These are phyloP conservation scores for Synergus itoensis DNA, from an alignment of 2,888 invertebrate genomes.

Conservation along the genomic window DNA sequence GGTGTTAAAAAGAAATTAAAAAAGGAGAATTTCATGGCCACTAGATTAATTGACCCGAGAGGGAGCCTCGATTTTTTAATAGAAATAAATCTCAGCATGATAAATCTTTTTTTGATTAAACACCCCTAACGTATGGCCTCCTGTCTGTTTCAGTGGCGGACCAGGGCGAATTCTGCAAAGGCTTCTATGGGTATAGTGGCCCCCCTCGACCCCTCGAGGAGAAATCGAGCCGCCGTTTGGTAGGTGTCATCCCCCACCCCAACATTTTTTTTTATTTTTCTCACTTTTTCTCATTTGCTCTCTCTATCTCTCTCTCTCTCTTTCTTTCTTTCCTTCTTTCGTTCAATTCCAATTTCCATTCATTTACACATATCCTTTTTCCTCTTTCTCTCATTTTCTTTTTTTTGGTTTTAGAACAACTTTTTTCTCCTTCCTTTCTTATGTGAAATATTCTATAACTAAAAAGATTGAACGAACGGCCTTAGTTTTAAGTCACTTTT, in stretches of 20 bases:
- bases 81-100: conserved; percentile 15
- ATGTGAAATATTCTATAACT: neutral
- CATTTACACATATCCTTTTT: conserved; percentile 17
- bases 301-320: conserved; percentile 44
- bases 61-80: conserved; percentile 1
- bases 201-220: conserved; percentile 82
- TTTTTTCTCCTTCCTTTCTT: neutral
- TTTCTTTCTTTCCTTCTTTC: conserved; percentile 43
- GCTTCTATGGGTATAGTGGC: conserved; percentile 88
- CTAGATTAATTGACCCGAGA: neutral
- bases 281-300: conserved; percentile 35
- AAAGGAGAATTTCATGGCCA: conserved; percentile 31
- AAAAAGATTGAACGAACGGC: neutral
- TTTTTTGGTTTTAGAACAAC: conserved; percentile 34
- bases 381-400: conserved; percentile 45
- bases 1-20: conserved; percentile 54
- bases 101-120: conserved; percentile 45
- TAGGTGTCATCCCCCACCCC: conserved; percentile 80
- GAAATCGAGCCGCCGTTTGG: conserved; percentile 84
- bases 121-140: conserved; percentile 80
- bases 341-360: conserved; percentile 41
- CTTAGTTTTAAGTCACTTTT: neutral
- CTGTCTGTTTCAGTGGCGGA: conserved; percentile 83
- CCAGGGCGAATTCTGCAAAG: conserved; percentile 93
- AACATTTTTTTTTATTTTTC: conserved; percentile 52